phyloP scores from a whole-genome alignment of 2,113 vertebrate species.

The Chloroceryle aenea region DNA sequence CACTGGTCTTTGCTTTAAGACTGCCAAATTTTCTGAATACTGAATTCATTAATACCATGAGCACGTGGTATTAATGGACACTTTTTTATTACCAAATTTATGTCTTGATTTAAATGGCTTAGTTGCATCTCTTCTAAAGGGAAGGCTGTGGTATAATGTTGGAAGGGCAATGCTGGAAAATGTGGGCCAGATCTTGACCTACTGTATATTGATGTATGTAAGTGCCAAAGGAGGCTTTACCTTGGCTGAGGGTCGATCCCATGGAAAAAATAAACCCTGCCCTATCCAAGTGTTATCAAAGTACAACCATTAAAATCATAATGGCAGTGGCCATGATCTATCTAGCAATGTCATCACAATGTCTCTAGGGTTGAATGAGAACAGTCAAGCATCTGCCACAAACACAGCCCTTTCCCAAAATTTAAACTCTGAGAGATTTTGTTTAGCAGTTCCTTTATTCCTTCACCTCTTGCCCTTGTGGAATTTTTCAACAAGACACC shows the following conservation, averaged over 20 bases:
- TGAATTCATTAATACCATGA: too few species aligned
- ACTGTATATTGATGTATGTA: not conserved
- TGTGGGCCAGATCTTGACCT: not conserved
- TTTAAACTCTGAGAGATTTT: not conserved
- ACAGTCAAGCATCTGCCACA: not conserved
- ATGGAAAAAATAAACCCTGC: not conserved
- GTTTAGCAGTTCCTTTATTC: not conserved
- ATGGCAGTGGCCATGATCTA: not conserved
- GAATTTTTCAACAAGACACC: not conserved
- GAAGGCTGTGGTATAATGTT: not conserved
- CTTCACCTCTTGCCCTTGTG: not conserved
- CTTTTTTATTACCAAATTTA: not conserved
- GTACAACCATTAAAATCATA: not conserved
- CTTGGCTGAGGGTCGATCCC: not conserved
- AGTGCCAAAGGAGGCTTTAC: not conserved
- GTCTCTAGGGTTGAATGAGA: not conserved
- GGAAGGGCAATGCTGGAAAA: not conserved
- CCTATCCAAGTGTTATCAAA: not conserved
- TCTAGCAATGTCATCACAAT: not conserved
- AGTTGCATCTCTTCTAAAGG: constrained; percentile 4
- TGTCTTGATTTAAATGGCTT: not conserved
- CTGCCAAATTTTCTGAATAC: not conserved
- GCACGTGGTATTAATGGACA: constrained; percentile 22
- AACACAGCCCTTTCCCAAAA: not conserved
- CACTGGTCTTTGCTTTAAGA: not conserved